Conservation (phyloP, 2,797 vertebrate species). For the Xiphorhynchus erythropygius region DNA sequence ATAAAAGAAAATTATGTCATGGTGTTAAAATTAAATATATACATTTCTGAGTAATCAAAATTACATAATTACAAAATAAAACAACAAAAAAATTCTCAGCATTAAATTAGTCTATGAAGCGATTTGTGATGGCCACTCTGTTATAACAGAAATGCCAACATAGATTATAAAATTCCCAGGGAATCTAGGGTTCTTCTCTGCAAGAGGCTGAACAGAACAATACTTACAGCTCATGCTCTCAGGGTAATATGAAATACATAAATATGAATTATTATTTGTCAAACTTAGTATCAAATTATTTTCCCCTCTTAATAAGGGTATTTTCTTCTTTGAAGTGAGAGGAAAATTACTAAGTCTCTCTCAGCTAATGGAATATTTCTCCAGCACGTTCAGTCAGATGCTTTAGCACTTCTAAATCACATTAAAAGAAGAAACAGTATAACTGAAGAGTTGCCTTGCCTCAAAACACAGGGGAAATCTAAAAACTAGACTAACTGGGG, state of each 20-base stretch:
- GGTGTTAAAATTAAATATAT: background rate
- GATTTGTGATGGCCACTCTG: rapidly evolving
- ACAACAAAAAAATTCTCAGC: background rate
- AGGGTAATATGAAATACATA: background rate
- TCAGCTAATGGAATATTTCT: background rate
- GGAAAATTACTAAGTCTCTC: background rate
- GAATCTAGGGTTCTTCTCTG: background rate
- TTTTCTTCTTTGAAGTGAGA: background rate
- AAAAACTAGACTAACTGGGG: background rate
- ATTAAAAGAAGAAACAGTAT: background rate
- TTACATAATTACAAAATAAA: background rate
- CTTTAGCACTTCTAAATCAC: background rate
- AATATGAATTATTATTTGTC: background rate
- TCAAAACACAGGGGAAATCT: background rate
- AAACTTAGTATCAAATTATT: background rate
- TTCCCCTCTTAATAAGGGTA: background rate
- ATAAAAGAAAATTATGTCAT: background rate
- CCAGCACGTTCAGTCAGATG: background rate
- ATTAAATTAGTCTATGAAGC: background rate
- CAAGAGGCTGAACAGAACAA: background rate
- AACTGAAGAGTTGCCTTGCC: background rate
- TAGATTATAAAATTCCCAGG: background rate
- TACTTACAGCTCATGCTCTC: background rate
- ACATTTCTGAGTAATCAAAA: background rate
- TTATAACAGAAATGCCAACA: background rate